Conservation (phyloP, 2,113 vertebrate species). For the Microcebus griseorufus region DNA sequence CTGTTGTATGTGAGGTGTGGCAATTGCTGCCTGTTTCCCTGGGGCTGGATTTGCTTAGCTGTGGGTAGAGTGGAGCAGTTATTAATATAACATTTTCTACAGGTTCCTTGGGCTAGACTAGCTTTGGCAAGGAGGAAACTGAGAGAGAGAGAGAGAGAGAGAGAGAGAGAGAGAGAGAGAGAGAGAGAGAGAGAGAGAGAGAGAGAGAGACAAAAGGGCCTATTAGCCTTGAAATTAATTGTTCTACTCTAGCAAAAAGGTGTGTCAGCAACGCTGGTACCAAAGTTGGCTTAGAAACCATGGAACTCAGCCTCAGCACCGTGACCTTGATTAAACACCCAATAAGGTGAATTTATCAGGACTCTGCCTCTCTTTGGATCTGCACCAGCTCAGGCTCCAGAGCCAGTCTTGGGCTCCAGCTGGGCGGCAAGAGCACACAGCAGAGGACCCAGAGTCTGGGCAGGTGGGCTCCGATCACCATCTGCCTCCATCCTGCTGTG, state of each 20-base stretch:
- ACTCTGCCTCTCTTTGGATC: background rate
- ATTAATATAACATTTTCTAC: background rate
- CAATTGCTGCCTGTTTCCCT: background rate
- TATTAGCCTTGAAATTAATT: background rate
- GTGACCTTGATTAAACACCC: background rate
- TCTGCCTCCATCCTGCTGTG: background rate
- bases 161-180: background rate
- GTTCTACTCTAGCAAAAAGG: background rate
- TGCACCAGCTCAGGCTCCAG: rapidly evolving
- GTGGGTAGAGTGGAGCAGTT: background rate
- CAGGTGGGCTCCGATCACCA: rapidly evolving
- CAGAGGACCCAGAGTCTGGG: too few relatives aligned
- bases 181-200: background rate
- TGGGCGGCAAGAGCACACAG: rapidly evolving
- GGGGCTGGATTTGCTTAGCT: too few relatives aligned
- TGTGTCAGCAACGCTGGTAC: background rate
- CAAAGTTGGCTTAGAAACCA: background rate
- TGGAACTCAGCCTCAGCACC: background rate
- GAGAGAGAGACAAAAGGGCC: background rate
- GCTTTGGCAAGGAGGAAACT: background rate
- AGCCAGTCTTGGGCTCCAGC: background rate
- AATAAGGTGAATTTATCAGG: background rate
- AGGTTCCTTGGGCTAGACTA: background rate
- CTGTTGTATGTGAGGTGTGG: background rate
- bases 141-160: background rate